Conservation (phyloP, 2,797 vertebrate genomes). For the Tinamus major region DNA sequence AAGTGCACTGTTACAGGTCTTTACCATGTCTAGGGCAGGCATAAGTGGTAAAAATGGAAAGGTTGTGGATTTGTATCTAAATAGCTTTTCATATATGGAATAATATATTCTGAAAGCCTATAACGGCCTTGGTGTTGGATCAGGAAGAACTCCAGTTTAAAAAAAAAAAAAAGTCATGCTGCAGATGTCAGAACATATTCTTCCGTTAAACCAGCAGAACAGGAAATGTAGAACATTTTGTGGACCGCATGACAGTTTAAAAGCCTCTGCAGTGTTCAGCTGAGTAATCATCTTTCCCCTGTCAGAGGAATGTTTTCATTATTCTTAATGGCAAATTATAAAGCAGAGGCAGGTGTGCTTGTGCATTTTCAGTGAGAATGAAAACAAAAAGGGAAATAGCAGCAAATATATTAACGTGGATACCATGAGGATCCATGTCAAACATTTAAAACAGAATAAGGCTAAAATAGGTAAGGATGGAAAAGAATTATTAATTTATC, state of each 20-base stretch:
- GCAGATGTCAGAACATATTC: constrained; percentile 19
- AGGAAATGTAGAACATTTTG: neutral
- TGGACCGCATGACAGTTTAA: constrained; percentile 30
- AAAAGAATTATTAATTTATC: neutral
- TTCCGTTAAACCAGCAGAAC: constrained; percentile 15
- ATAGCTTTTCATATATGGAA: constrained; percentile 40
- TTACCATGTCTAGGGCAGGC: neutral
- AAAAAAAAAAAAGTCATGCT: neutral
- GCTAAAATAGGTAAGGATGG: neutral
- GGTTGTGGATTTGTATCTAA: constrained; percentile 52
- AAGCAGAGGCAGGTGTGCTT: neutral
- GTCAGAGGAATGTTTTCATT: constrained; percentile 5
- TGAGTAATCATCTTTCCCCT: constrained; percentile 31
- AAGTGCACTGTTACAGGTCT: neutral
- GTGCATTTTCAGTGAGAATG: neutral
- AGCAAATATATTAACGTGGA: neutral
- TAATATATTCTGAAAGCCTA: constrained; percentile 7
- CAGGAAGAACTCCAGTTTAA: neutral
- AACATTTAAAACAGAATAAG: neutral
- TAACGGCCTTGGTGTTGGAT: neutral
- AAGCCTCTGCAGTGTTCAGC: constrained; percentile 36
- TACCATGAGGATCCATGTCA: neutral
- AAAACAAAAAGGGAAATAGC: neutral
- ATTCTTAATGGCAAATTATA: neutral
- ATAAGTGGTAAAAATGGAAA: neutral